A percentile compares a stretch with the other conserved stretches of the same genome.
These are phyloP conservation scores for Lophius piscatorius DNA, from an alignment of 2,113 vertebrate genomes.

Conservation along the genomic window DNA sequence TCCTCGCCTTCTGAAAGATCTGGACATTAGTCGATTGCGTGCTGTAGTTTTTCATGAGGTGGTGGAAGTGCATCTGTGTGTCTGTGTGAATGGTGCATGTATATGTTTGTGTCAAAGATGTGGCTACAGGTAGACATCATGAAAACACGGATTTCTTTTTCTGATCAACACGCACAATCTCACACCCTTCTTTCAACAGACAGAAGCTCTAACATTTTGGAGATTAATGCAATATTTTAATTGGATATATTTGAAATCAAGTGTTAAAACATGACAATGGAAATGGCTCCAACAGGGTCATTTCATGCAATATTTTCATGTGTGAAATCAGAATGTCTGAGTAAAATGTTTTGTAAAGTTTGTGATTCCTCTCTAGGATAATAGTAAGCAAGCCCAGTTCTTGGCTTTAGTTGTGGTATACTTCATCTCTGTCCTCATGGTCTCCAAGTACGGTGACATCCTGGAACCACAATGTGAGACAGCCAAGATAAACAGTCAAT, in stretches of 20 bases:
- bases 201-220: too few species aligned
- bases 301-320: too few species aligned
- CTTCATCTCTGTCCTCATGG: slow-evolving; percentile 99
- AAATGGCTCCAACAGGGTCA: too few species aligned
- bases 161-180: too few species aligned
- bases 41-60: slow-evolving; percentile 97
- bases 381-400: slow-evolving; percentile 98
- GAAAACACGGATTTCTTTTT: too few species aligned
- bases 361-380: slow-evolving; percentile 81
- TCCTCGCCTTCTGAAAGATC: slow-evolving; percentile 94
- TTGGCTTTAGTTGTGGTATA: slow-evolving; percentile 97
- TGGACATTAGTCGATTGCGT: slow-evolving; percentile 94
- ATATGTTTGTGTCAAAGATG: slow-evolving; percentile 25
- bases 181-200: too few species aligned
- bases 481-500: slow-evolving; percentile 86
- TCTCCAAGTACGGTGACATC: slow-evolving; percentile 98
- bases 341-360: not conserved
- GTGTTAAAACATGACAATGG: not conserved
- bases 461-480: slow-evolving; percentile 94
- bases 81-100: not conserved
- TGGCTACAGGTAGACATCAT: slow-evolving; percentile 7
- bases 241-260: not conserved
- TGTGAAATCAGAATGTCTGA: not conserved
- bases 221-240: too few species aligned
- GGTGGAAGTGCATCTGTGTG: slow-evolving; percentile 84